A percentile compares a stretch with the other conserved stretches of the same genome.
Conservation (phyloP, 2,113 vertebrate species). For the Pelecanus crispus region DNA sequence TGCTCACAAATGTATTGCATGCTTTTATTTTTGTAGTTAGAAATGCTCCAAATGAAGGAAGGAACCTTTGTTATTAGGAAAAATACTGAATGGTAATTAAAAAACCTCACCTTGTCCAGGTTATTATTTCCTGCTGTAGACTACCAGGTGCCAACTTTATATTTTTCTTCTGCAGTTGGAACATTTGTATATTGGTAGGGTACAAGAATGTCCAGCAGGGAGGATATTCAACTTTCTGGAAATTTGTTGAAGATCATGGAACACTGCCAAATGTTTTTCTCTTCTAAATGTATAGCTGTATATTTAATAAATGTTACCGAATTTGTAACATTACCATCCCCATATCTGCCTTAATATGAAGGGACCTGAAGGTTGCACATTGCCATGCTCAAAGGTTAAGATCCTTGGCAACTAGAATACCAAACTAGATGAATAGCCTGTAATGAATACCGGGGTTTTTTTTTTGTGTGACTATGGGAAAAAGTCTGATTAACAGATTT, state of each 20-base stretch:
- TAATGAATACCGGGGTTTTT: not conserved
- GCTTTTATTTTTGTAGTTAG: not conserved
- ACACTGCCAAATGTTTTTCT: not conserved
- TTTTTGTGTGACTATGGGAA: not conserved
- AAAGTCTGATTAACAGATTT: not conserved
- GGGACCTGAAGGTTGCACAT: not conserved
- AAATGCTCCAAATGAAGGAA: not conserved
- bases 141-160: not conserved
- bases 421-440: not conserved
- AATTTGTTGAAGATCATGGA: not conserved
- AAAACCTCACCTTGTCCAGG: not conserved
- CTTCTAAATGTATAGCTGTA: not conserved
- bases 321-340: not conserved
- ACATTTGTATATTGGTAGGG: not conserved
- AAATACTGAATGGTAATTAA: not conserved
- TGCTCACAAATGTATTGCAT: not conserved
- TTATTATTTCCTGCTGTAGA: not conserved
- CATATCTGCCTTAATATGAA: not conserved
- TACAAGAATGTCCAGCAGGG: not conserved
- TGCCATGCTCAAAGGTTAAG: not conserved
- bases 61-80: not conserved
- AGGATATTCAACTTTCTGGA: not conserved
- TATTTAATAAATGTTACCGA: not conserved
- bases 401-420: not conserved
- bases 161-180: not conserved